Base-by-base conservation (phyloP, 2,113 vertebrate species). In the Grantiella picta region DNA sequence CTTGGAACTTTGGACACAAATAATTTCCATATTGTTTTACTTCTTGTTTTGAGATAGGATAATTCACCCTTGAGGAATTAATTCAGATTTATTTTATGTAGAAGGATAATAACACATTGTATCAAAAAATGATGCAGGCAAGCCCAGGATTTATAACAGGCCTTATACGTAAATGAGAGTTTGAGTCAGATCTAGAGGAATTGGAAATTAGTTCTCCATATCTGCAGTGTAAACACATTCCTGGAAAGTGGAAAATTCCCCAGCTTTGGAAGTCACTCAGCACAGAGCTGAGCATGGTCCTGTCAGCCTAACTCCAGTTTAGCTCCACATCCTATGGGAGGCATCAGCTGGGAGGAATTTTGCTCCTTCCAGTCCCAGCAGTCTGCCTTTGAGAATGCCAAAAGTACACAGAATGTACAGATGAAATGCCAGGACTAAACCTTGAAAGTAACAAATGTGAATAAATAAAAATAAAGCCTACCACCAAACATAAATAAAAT, bases 391-490 rank as follows among this genome's bases (percentile, higher is more conserved):
- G 66, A 88, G 63, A 66, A 6, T 24, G 17, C 84, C 76, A 82
- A 23, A 79, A 87, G 35, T 12, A 56, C 56, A 42, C 61, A 73
- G 42, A 77, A 33, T 12, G 36, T 54, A 3, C 61, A 85, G 84
- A 94, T 80, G 63, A 82, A 66, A 78, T 70, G 53, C 28, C 57
- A 72, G 90, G 35, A 86, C 82, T 84, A 33, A 89, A 66, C 69
- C 88, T 61, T 90, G 86, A 93, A 95, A 92, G 53, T 31, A 79
- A 84, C 65, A 83, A 85, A 87, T 82, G 73, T 20, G 77, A 54
- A 78, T 95, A 95, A 96, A 92, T 68, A 87, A 91, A 95, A 95
- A 81, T 53, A 94, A 96, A 95, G 52, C 77, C 72, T 81, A 89
- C 44, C 15, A 2, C 71, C 75, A 65, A 60, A 36, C 82, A 85